Evolutionary conservation across 1,140 invertebrate species (phyloP).

Genomic region (Protaetia brevitarsis): DNA sequence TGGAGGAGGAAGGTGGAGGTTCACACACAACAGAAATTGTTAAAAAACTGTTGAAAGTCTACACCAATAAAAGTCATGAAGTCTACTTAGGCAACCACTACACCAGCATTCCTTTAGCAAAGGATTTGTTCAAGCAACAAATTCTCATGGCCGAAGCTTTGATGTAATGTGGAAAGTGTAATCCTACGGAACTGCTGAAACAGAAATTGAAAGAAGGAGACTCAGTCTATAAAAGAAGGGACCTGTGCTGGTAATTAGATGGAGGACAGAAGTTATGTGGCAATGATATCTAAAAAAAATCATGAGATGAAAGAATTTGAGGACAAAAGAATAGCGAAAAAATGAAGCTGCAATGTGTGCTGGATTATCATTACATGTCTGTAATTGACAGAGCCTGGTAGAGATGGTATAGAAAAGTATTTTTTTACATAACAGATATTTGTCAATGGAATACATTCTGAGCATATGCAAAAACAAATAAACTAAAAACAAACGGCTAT

Average conservation of each 20-base stretch:
- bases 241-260: background rate
- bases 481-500: background rate
- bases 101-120: no score
- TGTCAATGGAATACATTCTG: slow-evolving; percentile 2
- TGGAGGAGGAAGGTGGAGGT: no score
- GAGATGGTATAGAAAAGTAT: slow-evolving; percentile 1
- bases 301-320: background rate
- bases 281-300: background rate
- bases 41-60: no score
- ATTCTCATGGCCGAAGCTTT: no score
- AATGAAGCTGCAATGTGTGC: background rate
- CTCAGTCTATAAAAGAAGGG: background rate
- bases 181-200: no score
- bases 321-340: background rate
- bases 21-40: no score
- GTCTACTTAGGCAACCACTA: no score
- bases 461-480: background rate
- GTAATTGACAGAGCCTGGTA: background rate
- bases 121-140: no score
- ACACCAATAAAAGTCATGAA: no score
- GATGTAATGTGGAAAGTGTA: no score
- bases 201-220: background rate
- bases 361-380: slow-evolving; percentile 12
- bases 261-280: background rate
- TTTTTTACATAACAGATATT: slow-evolving; percentile 13